These are phyloP conservation scores for Heterochromis multidens DNA, from an alignment of 2,113 vertebrate genomes.

Conservation along the genomic window DNA sequence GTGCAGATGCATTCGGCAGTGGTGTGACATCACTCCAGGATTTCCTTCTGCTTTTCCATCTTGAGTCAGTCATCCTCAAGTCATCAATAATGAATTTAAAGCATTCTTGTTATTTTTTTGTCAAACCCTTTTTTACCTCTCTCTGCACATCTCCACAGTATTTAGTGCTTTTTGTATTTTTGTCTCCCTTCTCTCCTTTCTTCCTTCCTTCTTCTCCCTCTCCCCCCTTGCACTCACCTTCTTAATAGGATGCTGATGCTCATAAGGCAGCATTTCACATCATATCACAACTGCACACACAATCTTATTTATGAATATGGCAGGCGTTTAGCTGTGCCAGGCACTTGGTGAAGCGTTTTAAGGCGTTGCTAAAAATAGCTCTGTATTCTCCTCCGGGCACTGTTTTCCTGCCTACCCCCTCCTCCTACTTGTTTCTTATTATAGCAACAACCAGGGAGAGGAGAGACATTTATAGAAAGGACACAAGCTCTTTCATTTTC, in stretches of 20 bases:
- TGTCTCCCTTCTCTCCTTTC: not conserved
- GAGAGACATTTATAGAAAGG: slow-evolving; percentile 58
- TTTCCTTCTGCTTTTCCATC: slow-evolving; percentile 41
- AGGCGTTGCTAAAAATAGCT: slow-evolving; percentile 67
- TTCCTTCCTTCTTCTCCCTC: not conserved
- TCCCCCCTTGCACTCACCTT: not conserved
- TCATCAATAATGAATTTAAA: not conserved
- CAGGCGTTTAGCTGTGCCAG: slow-evolving; percentile 43
- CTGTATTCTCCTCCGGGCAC: slow-evolving; percentile 28
- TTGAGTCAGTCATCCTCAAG: not conserved
- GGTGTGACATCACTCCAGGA: slow-evolving; percentile 64
- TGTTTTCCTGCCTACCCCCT: slow-evolving; percentile 42
- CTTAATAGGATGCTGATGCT: not conserved
- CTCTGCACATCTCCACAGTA: not conserved
- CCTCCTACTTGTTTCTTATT: slow-evolving; percentile 56
- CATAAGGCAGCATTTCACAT: not conserved
- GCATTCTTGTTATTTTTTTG: not conserved
- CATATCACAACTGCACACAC: not conserved
- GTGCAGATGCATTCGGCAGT: not conserved
- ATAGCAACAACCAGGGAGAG: slow-evolving; percentile 62
- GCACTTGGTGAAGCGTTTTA: slow-evolving; percentile 41
- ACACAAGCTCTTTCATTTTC: slow-evolving; percentile 31
- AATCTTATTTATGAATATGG: slow-evolving; percentile 48
- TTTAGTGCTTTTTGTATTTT: not conserved
- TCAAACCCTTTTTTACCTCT: not conserved